These are phyloP conservation scores for Apeira syringaria DNA, from an alignment of 2,888 invertebrate species.

Conservation along the genomic window DNA sequence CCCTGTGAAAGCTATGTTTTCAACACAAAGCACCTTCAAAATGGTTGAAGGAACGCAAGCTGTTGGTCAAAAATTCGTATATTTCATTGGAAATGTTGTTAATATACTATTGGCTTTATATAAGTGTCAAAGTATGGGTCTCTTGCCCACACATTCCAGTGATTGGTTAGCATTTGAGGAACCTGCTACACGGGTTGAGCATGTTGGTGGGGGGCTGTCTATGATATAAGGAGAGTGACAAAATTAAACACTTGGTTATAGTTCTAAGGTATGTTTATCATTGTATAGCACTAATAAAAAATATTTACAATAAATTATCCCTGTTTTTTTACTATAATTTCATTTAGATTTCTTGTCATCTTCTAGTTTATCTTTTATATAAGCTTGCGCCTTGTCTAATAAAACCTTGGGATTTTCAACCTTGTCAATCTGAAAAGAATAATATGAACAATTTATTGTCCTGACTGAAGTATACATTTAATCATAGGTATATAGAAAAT, in stretches of 20 bases:
- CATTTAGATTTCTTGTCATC: slow-evolving; percentile 37
- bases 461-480: too few species aligned
- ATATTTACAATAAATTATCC: slow-evolving; percentile 62
- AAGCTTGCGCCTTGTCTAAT: slow-evolving; percentile 87
- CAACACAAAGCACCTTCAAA: slow-evolving; percentile 95
- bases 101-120: slow-evolving; percentile 96
- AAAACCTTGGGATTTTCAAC: slow-evolving; percentile 92
- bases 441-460: too few species aligned
- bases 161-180: slow-evolving; percentile 99
- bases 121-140: slow-evolving; percentile 99
- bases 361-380: slow-evolving; percentile 85
- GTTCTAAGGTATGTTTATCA: slow-evolving; percentile 40
- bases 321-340: slow-evolving; percentile 31
- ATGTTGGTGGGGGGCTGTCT: slow-evolving; percentile 92
- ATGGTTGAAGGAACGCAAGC: slow-evolving; percentile 97
- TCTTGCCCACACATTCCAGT: slow-evolving; percentile 97
- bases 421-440: slow-evolving; percentile 87
- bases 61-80: slow-evolving; percentile 95
- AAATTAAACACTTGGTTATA: slow-evolving; percentile 36
- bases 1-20: slow-evolving; percentile 97
- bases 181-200: slow-evolving; percentile 92
- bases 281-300: slow-evolving; percentile 58
- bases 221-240: slow-evolving; percentile 56
- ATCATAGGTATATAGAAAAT: too few species aligned
- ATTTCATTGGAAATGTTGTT: slow-evolving; percentile 95